Base-by-base conservation (phyloP, 2,888 invertebrate genomes). In the Meteorus cinctellus region DNA sequence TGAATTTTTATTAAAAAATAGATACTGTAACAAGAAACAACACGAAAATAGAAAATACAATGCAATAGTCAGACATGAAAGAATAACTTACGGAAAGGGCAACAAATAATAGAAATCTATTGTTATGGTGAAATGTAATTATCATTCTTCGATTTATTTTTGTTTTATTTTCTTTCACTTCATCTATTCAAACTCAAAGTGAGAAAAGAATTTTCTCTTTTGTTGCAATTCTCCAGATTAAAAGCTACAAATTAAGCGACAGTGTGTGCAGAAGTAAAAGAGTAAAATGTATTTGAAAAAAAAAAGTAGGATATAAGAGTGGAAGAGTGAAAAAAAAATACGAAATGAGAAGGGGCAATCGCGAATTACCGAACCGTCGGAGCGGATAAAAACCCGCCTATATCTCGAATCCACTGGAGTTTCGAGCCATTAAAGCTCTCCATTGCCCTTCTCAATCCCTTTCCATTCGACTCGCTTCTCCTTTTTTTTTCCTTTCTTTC, bases 311-410 rank as follows among this genome's bases (percentile, higher is more conserved):
- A 41, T 24, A 68, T 51, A 48, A 66, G 70, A 59, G 65, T 59
- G 70, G 70, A 70, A 63, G 29, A 60, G 73, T 63, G 45, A 73
- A 48, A 34, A 59, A 51, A 76, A 63, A 74, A 51, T 24, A 63
- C 67, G 62, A 45, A 48, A 75, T 72, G 74, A 62, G 48, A 77
- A 74, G 76, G 78, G 79, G 78, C 79, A 80, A 81, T 80, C 73
- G 80, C 79, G 82, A 82, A 83, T 83, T 82, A 82, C 82, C 80
- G 83, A 81, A 80, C 78, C 81, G 80, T 80, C 79, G 77, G 79
- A 79, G 82, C 81, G 82, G 77, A 82, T 80, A 80, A 83, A 82
- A 84, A 82, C 74, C 80, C 80, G 76, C 77, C 81, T 80, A 80
- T 82, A 81, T 80, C 81, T 82, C 74, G 79, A 80, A 83, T 80